phyloP scores from a whole-genome alignment of 2,797 vertebrate genomes.

The Strix occidentalis region DNA sequence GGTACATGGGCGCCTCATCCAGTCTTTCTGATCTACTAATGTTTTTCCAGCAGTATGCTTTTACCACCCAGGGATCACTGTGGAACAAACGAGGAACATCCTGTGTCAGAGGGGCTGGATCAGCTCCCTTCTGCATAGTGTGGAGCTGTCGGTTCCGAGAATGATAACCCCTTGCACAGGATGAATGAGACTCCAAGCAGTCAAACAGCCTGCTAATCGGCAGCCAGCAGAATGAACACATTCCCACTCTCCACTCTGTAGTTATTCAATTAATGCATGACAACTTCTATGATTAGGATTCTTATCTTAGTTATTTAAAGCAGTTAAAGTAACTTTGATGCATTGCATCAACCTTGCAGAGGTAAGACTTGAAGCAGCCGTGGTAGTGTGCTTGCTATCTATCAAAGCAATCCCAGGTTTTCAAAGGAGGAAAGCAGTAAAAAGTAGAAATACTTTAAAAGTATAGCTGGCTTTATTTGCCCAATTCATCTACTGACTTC shows the following conservation, averaged over 20 bases:
- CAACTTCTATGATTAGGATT: slow-evolving; percentile 21
- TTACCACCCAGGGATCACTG: neutral
- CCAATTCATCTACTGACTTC: neutral
- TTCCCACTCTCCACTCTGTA: neutral
- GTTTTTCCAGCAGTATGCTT: neutral
- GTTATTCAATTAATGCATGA: neutral
- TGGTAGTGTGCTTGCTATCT: neutral
- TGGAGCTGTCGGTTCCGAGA: fast-evolving
- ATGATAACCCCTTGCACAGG: fast-evolving
- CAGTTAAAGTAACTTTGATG: slow-evolving; percentile 40
- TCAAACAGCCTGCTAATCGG: neutral
- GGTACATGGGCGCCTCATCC: neutral
- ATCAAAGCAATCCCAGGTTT: neutral
- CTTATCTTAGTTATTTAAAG: slow-evolving; percentile 41
- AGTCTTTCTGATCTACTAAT: neutral
- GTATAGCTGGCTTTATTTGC: neutral
- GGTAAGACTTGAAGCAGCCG: neutral
- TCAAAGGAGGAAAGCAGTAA: neutral
- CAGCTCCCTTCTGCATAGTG: neutral
- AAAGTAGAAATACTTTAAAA: neutral
- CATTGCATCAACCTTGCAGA: slow-evolving; percentile 4
- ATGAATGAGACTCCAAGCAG: neutral
- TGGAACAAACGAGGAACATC: neutral
- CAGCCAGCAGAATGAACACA: slow-evolving; percentile 1
- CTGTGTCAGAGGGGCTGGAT: neutral